Base-by-base conservation (phyloP, 2,797 vertebrate species). In the Aplochiton taeniatus region DNA sequence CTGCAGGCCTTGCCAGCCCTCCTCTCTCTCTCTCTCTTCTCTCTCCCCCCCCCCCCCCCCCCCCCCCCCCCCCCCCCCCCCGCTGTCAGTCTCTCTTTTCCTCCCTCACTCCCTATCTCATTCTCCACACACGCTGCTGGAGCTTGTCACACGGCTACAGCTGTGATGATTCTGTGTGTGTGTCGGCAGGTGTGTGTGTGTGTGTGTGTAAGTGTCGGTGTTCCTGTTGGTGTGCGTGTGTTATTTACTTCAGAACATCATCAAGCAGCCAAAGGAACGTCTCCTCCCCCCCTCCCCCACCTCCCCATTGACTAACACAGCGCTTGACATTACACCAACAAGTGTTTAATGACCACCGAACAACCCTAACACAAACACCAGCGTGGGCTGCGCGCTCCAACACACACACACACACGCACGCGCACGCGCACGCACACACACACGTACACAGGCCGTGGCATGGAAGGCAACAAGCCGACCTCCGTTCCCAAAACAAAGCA, bases 1-100 rank as follows among this genome's bases (percentile, higher is more conserved):
- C 79, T 11, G 58, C 82, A 79, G 79, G 72, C 76, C 66, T 63
- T 76, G 63, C 4, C 65, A 77, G 73, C 71, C 82, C 83, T 83
- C 81, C 72, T 74, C 66, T 83, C 72, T 68, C 66, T 76, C 52
- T 3, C 68, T 72, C 43, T 58, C 61, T 67, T 66, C 71, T 60
- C 49, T 7, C 72, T 63, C 72, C 16, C 16, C 14, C 18, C 18
- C 45, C 45, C 63, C 61, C 49, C 7, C 12, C n/a, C 46, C 14
- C 16, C n/a, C 72, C 61, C 72, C 16, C 16, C 14, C 18, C 18
- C 45, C 45, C 63, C 61, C 49, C 7, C 12, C n/a, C 46, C 14
- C 16, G 16, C 1, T 42, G 31, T 65, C 58, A 9, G 16, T 42
- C 66, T 61, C 68, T 13, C 65, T 50, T 52, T 31, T 63, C 16